Percentiles rank a stretch among this genome's conserved stretches.
These are phyloP conservation scores for Nettapus auritus DNA, from an alignment of 2,113 vertebrate genomes.

Conservation along the genomic window DNA sequence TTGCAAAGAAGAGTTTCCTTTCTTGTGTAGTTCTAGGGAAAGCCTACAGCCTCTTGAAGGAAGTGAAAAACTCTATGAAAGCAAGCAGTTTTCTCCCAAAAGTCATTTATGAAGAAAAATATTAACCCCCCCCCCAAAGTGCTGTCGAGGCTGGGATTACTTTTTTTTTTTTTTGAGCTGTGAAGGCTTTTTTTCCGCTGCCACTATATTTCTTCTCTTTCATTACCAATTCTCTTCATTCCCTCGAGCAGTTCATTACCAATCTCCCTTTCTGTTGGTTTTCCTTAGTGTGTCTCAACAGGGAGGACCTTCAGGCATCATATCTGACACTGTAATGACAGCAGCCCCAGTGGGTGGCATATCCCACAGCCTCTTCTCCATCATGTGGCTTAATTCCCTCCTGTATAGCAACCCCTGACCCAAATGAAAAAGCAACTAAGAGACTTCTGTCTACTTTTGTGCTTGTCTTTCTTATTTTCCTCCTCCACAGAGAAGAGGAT, in stretches of 20 bases:
- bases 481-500: no score
- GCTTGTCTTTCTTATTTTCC: background rate
- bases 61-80: background rate
- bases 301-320: background rate
- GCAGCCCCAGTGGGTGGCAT: background rate
- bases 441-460: background rate
- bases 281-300: background rate
- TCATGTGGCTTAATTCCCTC: background rate
- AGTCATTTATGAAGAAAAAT: background rate
- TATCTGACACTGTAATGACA: background rate
- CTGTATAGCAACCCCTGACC: background rate
- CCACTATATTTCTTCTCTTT: background rate
- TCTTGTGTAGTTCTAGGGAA: background rate
- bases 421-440: background rate
- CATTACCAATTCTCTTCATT: background rate
- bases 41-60: background rate
- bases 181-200: background rate
- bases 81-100: background rate
- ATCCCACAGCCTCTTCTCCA: background rate
- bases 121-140: background rate
- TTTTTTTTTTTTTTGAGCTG: background rate
- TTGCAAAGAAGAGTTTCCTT: background rate
- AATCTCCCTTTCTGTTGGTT: background rate
- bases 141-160: background rate
- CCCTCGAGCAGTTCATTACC: background rate